These are phyloP conservation scores for Pissodes strobi DNA, from an alignment of 1,140 invertebrate genomes.

Conservation along the genomic window DNA sequence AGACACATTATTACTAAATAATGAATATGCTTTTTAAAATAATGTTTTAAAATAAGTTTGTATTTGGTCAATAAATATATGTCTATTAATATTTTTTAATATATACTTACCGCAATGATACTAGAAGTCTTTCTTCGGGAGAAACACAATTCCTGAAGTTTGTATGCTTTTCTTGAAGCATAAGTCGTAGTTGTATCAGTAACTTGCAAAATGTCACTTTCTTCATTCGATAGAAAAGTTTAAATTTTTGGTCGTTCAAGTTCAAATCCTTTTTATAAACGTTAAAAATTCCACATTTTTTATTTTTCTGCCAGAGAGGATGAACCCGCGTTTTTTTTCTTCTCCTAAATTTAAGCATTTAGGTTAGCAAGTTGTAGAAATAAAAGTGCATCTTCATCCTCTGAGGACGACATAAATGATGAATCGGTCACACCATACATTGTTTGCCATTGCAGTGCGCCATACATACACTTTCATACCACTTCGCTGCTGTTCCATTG, in stretches of 20 bases:
- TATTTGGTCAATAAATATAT: constrained; percentile 22
- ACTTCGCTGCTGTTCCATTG: constrained; percentile 4
- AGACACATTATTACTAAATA: no score
- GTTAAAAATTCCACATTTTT: no score
- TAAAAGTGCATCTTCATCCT: no score
- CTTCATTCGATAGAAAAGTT: no score
- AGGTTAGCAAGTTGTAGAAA: no score
- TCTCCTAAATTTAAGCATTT: constrained; percentile 14
- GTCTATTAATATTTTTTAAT: constrained; percentile 14
- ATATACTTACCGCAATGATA: constrained; percentile 19
- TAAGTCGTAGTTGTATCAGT: constrained; percentile 7
- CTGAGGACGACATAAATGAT: no score
- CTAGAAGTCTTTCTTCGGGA: no score
- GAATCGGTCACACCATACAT: no score
- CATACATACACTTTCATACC: constrained; percentile 11
- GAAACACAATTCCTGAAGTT: constrained; percentile 14
- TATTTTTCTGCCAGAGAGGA: constrained; percentile 25
- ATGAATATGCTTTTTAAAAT: no score
- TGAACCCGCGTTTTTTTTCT: constrained; percentile 11
- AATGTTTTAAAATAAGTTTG: no score
- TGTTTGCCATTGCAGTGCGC: constrained; percentile 13
- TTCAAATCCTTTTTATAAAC: no score
- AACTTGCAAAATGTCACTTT: no score
- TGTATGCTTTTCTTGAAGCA: constrained; percentile 14
- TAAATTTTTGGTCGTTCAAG: constrained; percentile 6